Evolutionary conservation across 2,888 invertebrate genomes (phyloP).

Genomic region (Poecilobothrus nobilitatus): DNA sequence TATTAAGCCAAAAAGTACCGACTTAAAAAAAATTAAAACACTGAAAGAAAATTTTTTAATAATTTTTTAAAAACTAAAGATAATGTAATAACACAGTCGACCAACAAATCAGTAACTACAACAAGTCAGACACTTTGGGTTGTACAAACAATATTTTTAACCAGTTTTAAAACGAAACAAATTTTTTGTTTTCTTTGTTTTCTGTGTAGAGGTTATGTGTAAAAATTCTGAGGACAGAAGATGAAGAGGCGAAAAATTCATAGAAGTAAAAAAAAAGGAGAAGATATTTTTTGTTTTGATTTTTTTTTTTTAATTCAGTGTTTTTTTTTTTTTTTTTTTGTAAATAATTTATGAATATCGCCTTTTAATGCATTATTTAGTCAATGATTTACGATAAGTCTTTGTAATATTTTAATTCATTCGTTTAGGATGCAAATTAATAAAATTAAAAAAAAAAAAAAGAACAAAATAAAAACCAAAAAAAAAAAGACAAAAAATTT

Average conservation of each 20-base stretch:
- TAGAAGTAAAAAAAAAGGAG: neutral
- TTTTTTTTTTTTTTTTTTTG: neutral
- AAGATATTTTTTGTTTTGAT: neutral
- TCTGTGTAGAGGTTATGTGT: no score
- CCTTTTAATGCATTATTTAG: conserved; percentile 6
- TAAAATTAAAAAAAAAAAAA: neutral
- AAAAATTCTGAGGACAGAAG: neutral
- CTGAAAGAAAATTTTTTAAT: neutral
- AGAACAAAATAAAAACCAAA: neutral
- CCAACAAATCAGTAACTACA: no score
- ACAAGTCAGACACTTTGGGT: neutral
- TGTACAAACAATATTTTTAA: neutral
- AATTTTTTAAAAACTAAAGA: neutral
- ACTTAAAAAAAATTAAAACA: no score
- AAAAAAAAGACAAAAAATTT: no score
- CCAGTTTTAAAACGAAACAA: neutral
- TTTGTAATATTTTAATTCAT: conserved; percentile 1
- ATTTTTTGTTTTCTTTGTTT: neutral
- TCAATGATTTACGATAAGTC: conserved; percentile 1
- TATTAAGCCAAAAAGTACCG: neutral
- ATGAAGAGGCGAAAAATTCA: neutral
- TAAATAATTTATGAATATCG: conserved; percentile 3
- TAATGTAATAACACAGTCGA: no score
- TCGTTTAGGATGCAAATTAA: conserved; percentile 4
- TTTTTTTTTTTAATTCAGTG: neutral